Base-by-base conservation (phyloP, 2,113 vertebrate species). In the Gnathonemus longibarbis region DNA sequence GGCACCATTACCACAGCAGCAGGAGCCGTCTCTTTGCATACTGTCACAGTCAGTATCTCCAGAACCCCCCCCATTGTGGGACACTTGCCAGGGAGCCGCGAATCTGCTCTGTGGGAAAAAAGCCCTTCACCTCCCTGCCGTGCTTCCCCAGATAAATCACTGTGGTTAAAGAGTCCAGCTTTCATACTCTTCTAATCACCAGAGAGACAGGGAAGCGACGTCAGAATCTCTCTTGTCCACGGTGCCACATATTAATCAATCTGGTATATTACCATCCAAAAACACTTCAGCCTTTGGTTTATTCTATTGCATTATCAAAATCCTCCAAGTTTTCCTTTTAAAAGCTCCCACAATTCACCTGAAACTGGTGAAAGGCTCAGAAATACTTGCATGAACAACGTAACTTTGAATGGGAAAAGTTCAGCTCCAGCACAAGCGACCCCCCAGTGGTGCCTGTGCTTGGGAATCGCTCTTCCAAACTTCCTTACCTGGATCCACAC, bases 401-500 rank as follows among this genome's bases (percentile, higher is more conserved):
- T 53, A 87, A 35, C n/a, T 52, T 8, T 15, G n/a, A 45, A 24
- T 21, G 42, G 80, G 21, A 83, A 83, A 83, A 42, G 83, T n/a
- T 46, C 27, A 80, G 10, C 74, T 80, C 74, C 74, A 80, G 74
- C 0, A 35, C 3, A 17, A 80, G 74, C 5, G 27, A 80, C 74
- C 27, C 27, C 13, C 35, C 74, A 80, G 74, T 7, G 17, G 15
- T 80, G 15, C 66, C 31, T 35, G n/a, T 31, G 10, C 74, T 42
- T 42, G 31, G 45, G 24, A 24, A 50, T 46, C 11, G 2, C 24
- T 42, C 74, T 42, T 42, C 35, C 31, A 19, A 39, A n/a, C 5
- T 48, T 48, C 80, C 70, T 3, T 92, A 98, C 98, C 97, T 99
- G 98, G 92, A 99, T 98, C 98, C 98, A 99, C 70, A 99, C 93